These are phyloP conservation scores for Cynopterus sphinx DNA, from an alignment of 2,797 vertebrate species.

Conservation along the genomic window DNA sequence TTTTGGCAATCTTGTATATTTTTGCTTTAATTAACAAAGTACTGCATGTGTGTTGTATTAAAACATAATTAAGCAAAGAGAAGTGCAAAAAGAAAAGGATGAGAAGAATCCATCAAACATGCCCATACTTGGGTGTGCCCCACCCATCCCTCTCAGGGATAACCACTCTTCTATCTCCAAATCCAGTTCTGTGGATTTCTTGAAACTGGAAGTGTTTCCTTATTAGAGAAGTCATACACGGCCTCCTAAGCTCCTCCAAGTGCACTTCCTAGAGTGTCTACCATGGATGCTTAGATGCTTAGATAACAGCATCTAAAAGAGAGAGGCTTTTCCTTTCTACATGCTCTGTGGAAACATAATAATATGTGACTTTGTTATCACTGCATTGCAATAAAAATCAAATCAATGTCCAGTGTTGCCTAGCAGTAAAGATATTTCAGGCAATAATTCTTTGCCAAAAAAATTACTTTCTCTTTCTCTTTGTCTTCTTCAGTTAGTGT, in stretches of 20 bases:
- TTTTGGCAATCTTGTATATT: neutral
- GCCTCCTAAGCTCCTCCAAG: neutral
- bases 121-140: neutral
- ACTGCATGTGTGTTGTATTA: neutral
- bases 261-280: neutral
- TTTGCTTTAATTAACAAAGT: conserved; percentile 38
- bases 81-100: neutral
- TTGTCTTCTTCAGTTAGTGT: conserved; percentile 64
- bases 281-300: neutral
- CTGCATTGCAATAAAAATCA: conserved; percentile 67
- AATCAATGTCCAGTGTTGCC: conserved; percentile 63
- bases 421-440: conserved; percentile 65
- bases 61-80: neutral
- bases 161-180: neutral
- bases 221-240: neutral
- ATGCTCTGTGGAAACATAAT: conserved; percentile 55
- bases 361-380: conserved; percentile 66
- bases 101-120: neutral
- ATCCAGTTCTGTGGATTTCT: neutral
- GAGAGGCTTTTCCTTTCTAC: neutral
- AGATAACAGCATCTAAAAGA: conserved; percentile 37
- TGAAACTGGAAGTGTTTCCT: neutral
- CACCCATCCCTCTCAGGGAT: neutral
- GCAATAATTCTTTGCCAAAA: conserved; percentile 58
- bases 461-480: conserved; percentile 60